Conservation (phyloP, 2,797 vertebrate species). For the Austrolebias charrua region DNA sequence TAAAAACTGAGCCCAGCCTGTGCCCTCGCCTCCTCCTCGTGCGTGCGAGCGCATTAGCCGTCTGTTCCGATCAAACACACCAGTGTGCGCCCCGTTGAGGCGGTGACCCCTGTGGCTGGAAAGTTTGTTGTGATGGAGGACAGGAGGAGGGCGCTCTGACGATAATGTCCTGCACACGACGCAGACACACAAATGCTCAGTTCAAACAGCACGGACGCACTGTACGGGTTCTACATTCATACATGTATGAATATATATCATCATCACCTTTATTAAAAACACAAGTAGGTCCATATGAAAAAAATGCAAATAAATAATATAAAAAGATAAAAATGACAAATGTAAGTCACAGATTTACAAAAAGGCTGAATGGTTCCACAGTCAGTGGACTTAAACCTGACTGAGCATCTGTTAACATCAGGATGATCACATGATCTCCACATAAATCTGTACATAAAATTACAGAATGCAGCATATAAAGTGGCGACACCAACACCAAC, state of each 20-base stretch:
- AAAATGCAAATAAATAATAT: too few relatives aligned
- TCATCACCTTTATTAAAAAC: too few relatives aligned
- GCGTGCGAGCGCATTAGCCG: conserved; percentile 46
- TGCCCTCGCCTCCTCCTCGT: not conserved
- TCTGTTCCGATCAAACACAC: conserved; percentile 79
- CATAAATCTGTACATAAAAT: too few relatives aligned
- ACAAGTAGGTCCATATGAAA: too few relatives aligned
- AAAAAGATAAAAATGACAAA: too few relatives aligned
- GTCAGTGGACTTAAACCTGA: too few relatives aligned
- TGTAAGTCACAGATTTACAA: too few relatives aligned
- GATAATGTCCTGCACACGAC: conserved; percentile 63
- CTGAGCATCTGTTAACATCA: too few relatives aligned
- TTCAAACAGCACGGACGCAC: conserved; percentile 55
- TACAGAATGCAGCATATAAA: too few relatives aligned
- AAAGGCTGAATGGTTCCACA: too few relatives aligned
- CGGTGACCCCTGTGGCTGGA: conserved; percentile 74
- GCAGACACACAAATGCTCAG: conserved; percentile 39
- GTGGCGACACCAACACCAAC: too few relatives aligned
- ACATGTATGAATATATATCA: conserved; percentile 24
- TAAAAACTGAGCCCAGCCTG: conserved; percentile 28
- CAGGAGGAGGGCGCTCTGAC: conserved; percentile 72
- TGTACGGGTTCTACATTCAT: conserved; percentile 24
- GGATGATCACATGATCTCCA: too few relatives aligned
- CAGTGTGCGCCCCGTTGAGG: conserved; percentile 75
- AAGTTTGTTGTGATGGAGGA: conserved; percentile 72